A percentile compares a stretch with the other conserved stretches of the same genome.
phyloP scores from a whole-genome alignment of 1,140 invertebrate genomes.

The Drosophila serrata region DNA sequence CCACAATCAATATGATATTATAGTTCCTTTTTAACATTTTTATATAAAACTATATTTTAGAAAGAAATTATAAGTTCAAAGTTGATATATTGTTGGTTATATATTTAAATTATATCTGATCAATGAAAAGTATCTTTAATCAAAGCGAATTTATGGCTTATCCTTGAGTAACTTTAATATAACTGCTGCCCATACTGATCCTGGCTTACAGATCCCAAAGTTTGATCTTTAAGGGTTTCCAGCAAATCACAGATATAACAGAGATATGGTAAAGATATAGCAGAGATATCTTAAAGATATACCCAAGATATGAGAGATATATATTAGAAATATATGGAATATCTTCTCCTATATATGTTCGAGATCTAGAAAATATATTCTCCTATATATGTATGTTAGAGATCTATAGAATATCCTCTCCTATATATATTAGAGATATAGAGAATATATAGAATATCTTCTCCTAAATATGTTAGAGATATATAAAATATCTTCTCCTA shows the following conservation, averaged over 20 bases:
- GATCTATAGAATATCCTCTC: too few species aligned
- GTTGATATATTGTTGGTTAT: too few species aligned
- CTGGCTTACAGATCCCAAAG: not conserved
- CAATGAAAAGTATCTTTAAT: not conserved
- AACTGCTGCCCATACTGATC: rapidly evolving
- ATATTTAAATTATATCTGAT: too few species aligned
- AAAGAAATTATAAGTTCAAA: too few species aligned
- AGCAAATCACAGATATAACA: not conserved
- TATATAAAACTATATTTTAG: not conserved
- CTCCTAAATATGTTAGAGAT: too few species aligned
- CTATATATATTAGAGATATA: too few species aligned
- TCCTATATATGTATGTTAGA: too few species aligned
- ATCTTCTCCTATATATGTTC: too few species aligned
- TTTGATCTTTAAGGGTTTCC: not conserved
- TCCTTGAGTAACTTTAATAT: not conserved
- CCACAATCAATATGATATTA: not conserved
- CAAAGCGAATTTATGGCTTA: not conserved
- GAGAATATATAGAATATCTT: too few species aligned
- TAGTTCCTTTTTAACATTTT: not conserved
- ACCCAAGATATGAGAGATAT: not conserved
- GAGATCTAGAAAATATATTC: too few species aligned
- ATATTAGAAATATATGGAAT: too few species aligned
- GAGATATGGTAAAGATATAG: not conserved
- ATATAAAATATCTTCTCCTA: too few species aligned
- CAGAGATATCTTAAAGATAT: not conserved